Evolutionary conservation across 2,113 vertebrate species (phyloP), one percentile per base, ranked within the genome.

Genomic region (Otus sunia): DNA sequence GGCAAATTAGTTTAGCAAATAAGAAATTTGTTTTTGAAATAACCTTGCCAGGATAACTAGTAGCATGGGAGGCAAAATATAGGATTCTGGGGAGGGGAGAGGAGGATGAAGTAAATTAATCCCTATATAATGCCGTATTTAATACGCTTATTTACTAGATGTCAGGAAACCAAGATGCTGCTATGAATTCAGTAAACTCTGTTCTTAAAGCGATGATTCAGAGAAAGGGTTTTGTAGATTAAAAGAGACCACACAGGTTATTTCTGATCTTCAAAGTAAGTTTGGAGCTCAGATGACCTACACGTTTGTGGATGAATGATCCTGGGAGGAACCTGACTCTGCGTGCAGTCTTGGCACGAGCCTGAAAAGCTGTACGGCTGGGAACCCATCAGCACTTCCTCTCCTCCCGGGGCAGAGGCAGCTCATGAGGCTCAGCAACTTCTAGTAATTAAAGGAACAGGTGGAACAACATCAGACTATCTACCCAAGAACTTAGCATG

Each of bases 401-500:
- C 80, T 64, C 47, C 73, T 89, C 66, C 71, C 0, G 0, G 41
- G n/a, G 29, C 7, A 2, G 19, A 58, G 72, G 66, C 89, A 91
- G 89, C 73, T 95, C 80, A 96, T 59, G 90, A 85, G 66, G 37
- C 80, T 95, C 84, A 90, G 71, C 67, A 88, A 36, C 59, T 94
- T 76, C 87, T 56, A 74, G n/a, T 94, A 83, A 96, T 90, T 95
- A 95, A 95, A 88, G 66, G 79, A 97, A 88, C 55, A 95, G 95
- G 93, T 97, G 87, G 58, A 88, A 94, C 37, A 95, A 91, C 85
- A 96, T 71, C 88, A 88, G 59, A 55, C 84, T 66, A 47, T 90
- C 62, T n/a, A 41, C 45, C 64, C n/a, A 0, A 77, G 41, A 96
- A 56, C 27, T 91, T 68, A 30, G 22, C 37, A 86, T 0, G 0